phyloP scores from a whole-genome alignment of 1,140 invertebrate genomes.

The Apis dorsata region DNA sequence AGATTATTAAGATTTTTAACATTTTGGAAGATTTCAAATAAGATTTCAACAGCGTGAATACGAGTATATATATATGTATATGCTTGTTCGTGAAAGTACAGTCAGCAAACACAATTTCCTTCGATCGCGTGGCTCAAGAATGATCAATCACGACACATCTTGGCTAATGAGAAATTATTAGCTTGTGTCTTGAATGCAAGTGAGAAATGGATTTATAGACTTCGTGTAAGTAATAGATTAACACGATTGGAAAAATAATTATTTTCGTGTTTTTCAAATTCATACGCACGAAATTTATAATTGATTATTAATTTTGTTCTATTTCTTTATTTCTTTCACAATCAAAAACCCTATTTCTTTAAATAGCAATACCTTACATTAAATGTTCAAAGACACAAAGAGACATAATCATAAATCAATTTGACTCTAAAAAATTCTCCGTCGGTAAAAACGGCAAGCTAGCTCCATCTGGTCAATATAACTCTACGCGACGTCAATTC shows the following conservation, averaged over 20 bases:
- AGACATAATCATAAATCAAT: too few relatives aligned
- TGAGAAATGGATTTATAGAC: neutral
- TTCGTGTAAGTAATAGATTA: neutral
- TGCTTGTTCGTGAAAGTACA: neutral
- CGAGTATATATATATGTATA: neutral
- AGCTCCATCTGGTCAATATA: too few relatives aligned
- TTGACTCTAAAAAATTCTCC: too few relatives aligned
- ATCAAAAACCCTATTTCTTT: too few relatives aligned
- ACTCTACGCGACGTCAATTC: neutral
- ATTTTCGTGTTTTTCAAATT: too few relatives aligned
- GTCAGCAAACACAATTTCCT: neutral
- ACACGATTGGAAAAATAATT: neutral
- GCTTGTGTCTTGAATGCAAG: neutral
- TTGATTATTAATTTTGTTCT: too few relatives aligned
- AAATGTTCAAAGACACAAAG: too few relatives aligned
- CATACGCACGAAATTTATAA: too few relatives aligned
- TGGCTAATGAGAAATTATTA: conserved; percentile 20
- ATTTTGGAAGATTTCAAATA: neutral
- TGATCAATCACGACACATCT: neutral
- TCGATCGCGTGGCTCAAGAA: conserved; percentile 5
- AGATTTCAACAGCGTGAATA: neutral
- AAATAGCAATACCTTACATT: too few relatives aligned
- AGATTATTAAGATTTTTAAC: too few relatives aligned
- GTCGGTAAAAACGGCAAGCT: neutral
- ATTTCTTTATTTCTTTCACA: too few relatives aligned